These are phyloP conservation scores for Lanius ludovicianus DNA, from an alignment of 2,113 vertebrate species.

Conservation along the genomic window DNA sequence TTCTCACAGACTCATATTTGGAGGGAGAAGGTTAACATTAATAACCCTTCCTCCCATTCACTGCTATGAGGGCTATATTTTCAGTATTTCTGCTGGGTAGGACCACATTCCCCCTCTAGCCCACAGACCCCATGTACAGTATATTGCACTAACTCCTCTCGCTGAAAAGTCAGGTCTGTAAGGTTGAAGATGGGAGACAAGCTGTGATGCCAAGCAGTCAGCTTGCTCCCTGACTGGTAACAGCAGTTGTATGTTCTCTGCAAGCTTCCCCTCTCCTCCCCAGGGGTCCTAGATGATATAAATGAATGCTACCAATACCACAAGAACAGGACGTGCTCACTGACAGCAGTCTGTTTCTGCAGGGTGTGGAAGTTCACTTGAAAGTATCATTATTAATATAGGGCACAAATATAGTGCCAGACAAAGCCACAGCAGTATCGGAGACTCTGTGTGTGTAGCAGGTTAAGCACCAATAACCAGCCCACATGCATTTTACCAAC, in stretches of 20 bases:
- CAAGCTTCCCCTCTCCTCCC: not conserved
- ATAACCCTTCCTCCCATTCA: not conserved
- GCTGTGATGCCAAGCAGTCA: not conserved
- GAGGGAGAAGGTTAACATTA: not conserved
- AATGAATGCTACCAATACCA: not conserved
- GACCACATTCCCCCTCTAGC: not conserved
- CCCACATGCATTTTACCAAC: not conserved
- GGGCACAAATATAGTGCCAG: not conserved
- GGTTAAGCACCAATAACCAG: not conserved
- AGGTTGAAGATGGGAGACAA: rapidly evolving
- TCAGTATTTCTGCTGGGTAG: not conserved
- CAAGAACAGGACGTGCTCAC: not conserved
- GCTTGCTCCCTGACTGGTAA: not conserved
- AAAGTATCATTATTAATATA: not conserved
- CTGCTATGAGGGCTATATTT: not conserved
- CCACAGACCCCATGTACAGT: not conserved
- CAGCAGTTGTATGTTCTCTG: not conserved
- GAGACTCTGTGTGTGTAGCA: not conserved
- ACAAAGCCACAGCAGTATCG: not conserved
- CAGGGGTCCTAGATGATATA: not conserved
- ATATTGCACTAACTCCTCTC: not conserved
- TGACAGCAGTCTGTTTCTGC: not conserved
- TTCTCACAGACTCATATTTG: not conserved
- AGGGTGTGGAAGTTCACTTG: not conserved
- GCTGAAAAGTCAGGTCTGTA: not conserved